A percentile compares a stretch with the other conserved stretches of the same genome.
Evolutionary conservation across 2,888 invertebrate genomes (phyloP).

Genomic region (Cantharis rustica): DNA sequence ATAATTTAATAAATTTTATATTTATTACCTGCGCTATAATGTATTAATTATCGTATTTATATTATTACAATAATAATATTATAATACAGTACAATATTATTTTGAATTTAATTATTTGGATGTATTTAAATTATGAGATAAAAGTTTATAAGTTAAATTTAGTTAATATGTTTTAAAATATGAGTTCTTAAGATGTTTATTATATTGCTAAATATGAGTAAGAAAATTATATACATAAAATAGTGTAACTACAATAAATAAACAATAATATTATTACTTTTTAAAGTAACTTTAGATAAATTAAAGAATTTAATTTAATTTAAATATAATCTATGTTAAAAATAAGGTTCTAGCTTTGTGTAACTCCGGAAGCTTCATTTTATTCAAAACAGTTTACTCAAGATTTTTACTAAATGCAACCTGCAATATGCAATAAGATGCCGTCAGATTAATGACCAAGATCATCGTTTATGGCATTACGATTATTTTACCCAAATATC

Average conservation of each 20-base stretch:
- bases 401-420: background rate
- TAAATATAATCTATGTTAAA: background rate
- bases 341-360: background rate
- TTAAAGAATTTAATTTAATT: background rate
- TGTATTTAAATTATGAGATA: background rate
- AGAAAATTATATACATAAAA: background rate
- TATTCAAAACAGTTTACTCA: background rate
- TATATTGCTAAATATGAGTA: background rate
- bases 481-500: constrained; percentile 34
- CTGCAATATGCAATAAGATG: constrained; percentile 11
- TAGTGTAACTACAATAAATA: background rate
- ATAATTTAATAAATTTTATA: background rate
- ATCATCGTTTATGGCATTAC: constrained; percentile 30
- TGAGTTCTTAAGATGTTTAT: background rate
- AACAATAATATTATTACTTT: background rate
- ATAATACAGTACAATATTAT: too few species aligned
- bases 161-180: background rate
- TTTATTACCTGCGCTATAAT: background rate
- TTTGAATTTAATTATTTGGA: background rate
- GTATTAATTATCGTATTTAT: too few species aligned
- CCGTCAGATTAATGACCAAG: constrained; percentile 25
- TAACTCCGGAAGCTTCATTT: background rate
- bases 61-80: too few species aligned
- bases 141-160: background rate
- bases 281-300: background rate